These are phyloP conservation scores for Drosophila paramelanica DNA, from an alignment of 2,888 invertebrate genomes.

Conservation along the genomic window DNA sequence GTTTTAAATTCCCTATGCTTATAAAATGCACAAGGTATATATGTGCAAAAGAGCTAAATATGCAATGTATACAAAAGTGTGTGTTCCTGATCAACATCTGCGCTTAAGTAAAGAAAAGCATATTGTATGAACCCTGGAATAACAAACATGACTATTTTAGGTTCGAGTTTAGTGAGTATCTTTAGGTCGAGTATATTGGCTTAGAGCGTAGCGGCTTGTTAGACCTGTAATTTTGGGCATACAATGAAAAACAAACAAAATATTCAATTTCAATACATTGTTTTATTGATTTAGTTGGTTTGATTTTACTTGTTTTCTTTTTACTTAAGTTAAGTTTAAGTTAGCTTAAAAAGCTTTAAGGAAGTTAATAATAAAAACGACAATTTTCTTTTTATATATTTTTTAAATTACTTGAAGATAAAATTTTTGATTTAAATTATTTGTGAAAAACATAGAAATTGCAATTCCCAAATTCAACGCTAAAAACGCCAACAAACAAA, in stretches of 20 bases:
- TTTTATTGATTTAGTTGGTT: constrained; percentile 25
- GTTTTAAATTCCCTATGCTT: constrained; percentile 18
- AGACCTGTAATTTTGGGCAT: constrained; percentile 65
- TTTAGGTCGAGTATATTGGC: background rate
- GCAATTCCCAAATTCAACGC: background rate
- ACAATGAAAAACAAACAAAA: constrained; percentile 59
- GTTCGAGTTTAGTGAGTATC: background rate
- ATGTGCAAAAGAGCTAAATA: background rate
- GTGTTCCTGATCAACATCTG: background rate
- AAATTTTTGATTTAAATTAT: too few relatives aligned
- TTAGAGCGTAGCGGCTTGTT: background rate
- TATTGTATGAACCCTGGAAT: background rate
- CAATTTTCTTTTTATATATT: too few relatives aligned
- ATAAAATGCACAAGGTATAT: background rate
- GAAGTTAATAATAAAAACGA: too few relatives aligned
- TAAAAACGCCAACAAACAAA: background rate
- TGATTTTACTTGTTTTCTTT: background rate
- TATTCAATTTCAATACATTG: constrained; percentile 57
- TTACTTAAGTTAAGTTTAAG: too few relatives aligned
- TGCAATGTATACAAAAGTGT: background rate
- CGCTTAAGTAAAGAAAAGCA: background rate
- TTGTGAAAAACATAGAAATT: too few relatives aligned
- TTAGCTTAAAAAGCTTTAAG: too few relatives aligned
- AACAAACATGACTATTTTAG: background rate
- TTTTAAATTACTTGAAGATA: too few relatives aligned